These are phyloP conservation scores for Crocodylus rhombifer DNA, from an alignment of 2,797 vertebrate genomes.

Conservation along the genomic window DNA sequence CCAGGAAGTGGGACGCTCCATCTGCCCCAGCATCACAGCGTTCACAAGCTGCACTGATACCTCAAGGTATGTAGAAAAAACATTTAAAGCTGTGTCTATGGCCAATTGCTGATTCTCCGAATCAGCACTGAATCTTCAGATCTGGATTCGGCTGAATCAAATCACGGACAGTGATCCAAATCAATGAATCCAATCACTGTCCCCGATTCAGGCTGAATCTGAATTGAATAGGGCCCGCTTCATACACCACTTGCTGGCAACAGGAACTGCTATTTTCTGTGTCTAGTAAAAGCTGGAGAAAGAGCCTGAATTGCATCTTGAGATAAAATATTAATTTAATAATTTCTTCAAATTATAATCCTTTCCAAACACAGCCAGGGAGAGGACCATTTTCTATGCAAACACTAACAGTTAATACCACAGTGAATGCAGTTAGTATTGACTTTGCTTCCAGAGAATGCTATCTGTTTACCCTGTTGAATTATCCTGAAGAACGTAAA, in stretches of 20 bases:
- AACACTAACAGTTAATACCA: constrained; percentile 38
- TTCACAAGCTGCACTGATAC: too few species aligned
- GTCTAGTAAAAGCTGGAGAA: constrained; percentile 35
- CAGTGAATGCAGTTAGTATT: constrained; percentile 35
- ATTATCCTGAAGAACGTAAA: constrained; percentile 73
- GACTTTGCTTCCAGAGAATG: constrained; percentile 67
- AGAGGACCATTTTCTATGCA: constrained; percentile 51
- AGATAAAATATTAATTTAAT: neutral
- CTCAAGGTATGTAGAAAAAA: too few species aligned
- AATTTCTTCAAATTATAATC: constrained; percentile 2
- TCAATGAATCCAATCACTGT: too few species aligned
- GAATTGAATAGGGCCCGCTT: too few species aligned
- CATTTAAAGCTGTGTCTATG: too few species aligned
- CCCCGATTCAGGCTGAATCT: too few species aligned
- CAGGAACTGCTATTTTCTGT: constrained; percentile 17
- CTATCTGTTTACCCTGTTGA: constrained; percentile 73
- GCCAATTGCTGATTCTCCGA: too few species aligned
- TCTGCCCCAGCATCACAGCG: too few species aligned
- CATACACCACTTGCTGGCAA: neutral
- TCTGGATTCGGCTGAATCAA: too few species aligned
- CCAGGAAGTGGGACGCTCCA: too few species aligned
- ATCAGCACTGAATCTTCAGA: too few species aligned
- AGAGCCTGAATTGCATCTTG: neutral
- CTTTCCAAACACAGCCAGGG: constrained; percentile 15
- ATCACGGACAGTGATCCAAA: too few species aligned